Percentiles rank a stretch among this genome's conserved stretches.
These are phyloP conservation scores for Conus canariensis DNA, from an alignment of 2,888 invertebrate genomes.

Conservation along the genomic window DNA sequence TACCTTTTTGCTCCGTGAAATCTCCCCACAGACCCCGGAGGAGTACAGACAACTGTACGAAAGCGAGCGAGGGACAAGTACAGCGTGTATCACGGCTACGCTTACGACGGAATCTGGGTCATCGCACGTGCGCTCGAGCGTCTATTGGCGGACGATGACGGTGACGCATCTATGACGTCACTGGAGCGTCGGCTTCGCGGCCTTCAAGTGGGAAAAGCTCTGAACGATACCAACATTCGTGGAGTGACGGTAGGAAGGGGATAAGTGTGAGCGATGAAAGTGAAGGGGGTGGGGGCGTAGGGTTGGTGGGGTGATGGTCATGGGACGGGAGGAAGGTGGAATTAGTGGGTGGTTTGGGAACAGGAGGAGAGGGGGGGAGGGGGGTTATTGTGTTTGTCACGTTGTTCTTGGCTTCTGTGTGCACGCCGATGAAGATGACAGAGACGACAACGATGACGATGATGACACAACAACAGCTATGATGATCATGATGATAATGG, in stretches of 20 bases:
- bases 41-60: constrained; percentile 93
- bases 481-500: neutral
- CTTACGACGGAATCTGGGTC: constrained; percentile 99
- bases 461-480: neutral
- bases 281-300: too few species aligned
- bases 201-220: constrained; percentile 81
- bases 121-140: constrained; percentile 96
- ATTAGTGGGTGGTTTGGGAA: neutral
- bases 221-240: constrained; percentile 95
- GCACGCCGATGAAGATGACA: neutral
- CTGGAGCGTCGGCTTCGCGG: constrained; percentile 58
- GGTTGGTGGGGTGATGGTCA: too few species aligned
- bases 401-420: neutral
- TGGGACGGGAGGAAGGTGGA: neutral
- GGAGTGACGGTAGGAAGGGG: constrained; percentile 84
- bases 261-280: too few species aligned
- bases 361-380: neutral
- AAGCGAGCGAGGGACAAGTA: constrained; percentile 87
- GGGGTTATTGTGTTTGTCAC: neutral
- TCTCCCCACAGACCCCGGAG: constrained; percentile 80
- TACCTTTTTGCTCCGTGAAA: too few species aligned
- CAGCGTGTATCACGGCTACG: constrained; percentile 97
- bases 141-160: constrained; percentile 82
- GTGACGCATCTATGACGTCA: constrained; percentile 31
- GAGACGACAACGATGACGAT: neutral